phyloP scores from a whole-genome alignment of 2,888 invertebrate species.

The Tetragonula carbonaria region DNA sequence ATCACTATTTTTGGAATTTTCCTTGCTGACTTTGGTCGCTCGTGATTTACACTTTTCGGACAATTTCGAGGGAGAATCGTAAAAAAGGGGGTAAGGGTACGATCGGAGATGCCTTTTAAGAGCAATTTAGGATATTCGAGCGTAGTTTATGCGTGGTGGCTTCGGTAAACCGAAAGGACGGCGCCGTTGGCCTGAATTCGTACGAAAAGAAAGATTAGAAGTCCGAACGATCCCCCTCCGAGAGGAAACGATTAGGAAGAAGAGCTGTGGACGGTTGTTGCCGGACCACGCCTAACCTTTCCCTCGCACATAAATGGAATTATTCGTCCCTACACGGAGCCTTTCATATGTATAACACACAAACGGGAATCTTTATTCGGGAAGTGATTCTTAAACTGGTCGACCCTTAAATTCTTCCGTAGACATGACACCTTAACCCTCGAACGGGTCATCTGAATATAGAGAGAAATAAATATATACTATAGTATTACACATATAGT shows the following conservation, averaged over 20 bases:
- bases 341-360: slow-evolving; percentile 11
- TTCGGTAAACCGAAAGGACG: slow-evolving; percentile 34
- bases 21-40: not conserved
- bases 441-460: too few relatives aligned
- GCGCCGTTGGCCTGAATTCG: slow-evolving; percentile 56
- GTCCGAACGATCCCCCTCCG: slow-evolving; percentile 50
- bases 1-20: not conserved
- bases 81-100: not conserved
- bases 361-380: not conserved
- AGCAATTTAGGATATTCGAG: slow-evolving; percentile 19
- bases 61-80: not conserved
- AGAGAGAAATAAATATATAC: too few relatives aligned
- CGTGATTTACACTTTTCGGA: not conserved
- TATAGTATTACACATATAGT: too few relatives aligned
- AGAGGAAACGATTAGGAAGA: slow-evolving; percentile 54
- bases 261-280: slow-evolving; percentile 45
- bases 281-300: slow-evolving; percentile 56
- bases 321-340: slow-evolving; percentile 23
- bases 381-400: not conserved
- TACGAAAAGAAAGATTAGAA: slow-evolving; percentile 57
- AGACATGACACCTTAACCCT: not conserved
- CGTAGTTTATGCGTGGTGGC: slow-evolving; percentile 34
- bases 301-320: slow-evolving; percentile 42
- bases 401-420: not conserved
- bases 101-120: not conserved